A percentile compares a stretch with the other conserved stretches of the same genome.
These are phyloP conservation scores for Drosophila fulvimacula DNA, from an alignment of 2,888 invertebrate species.

Conservation along the genomic window DNA sequence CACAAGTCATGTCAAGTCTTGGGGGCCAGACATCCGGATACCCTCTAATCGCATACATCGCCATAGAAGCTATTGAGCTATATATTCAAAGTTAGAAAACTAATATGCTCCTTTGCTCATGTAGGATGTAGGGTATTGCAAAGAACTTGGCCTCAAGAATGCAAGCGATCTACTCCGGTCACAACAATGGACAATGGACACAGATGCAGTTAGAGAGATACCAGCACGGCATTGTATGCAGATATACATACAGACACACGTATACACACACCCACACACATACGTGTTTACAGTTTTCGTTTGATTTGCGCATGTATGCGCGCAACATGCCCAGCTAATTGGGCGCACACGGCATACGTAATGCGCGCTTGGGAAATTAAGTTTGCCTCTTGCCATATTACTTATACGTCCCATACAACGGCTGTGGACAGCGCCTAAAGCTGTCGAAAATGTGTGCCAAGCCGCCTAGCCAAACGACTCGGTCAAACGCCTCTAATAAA, in stretches of 20 bases:
- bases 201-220: slow-evolving; percentile 39
- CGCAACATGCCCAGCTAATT: slow-evolving; percentile 56
- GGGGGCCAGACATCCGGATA: neutral
- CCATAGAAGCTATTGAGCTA: too few relatives aligned
- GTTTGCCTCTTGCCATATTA: slow-evolving; percentile 50
- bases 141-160: slow-evolving; percentile 43
- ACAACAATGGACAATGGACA: slow-evolving; percentile 56
- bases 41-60: neutral
- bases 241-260: slow-evolving; percentile 1
- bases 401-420: slow-evolving; percentile 55
- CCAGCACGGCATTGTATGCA: slow-evolving; percentile 32
- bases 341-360: slow-evolving; percentile 76
- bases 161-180: slow-evolving; percentile 26
- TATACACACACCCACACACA: neutral
- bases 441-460: slow-evolving; percentile 67
- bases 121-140: neutral
- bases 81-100: too few relatives aligned
- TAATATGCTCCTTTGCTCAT: neutral
- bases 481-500: slow-evolving; percentile 10
- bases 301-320: slow-evolving; percentile 16
- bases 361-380: slow-evolving; percentile 72
- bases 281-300: slow-evolving; percentile 6
- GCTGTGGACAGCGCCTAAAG: slow-evolving; percentile 3
- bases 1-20: neutral
- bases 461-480: slow-evolving; percentile 25